Evolutionary conservation across 1,140 invertebrate genomes (phyloP).

Genomic region (Trichonephila clavipes): DNA sequence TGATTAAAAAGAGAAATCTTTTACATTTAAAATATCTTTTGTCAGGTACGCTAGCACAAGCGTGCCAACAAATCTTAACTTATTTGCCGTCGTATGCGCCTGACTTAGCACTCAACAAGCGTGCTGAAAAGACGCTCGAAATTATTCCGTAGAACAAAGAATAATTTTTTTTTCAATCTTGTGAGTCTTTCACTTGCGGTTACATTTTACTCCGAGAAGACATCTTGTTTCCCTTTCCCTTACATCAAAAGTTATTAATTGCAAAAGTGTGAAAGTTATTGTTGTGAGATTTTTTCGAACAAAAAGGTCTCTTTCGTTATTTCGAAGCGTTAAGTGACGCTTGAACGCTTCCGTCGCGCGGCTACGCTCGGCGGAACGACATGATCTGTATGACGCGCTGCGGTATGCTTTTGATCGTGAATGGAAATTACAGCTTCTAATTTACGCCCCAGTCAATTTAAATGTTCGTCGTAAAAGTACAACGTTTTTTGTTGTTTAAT

Average conservation of each 20-base stretch:
- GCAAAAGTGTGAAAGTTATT: conserved; percentile 43
- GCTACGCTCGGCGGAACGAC: neutral
- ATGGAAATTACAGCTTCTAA: conserved; percentile 27
- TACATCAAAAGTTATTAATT: conserved; percentile 57
- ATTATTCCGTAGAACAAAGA: neutral
- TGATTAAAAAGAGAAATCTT: neutral
- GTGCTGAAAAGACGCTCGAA: conserved; percentile 8
- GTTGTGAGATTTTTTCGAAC: conserved; percentile 6
- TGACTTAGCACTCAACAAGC: conserved; percentile 41
- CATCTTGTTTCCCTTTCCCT: conserved; percentile 27
- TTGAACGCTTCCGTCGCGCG: neutral
- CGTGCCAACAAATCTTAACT: conserved; percentile 15
- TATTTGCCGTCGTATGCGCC: neutral
- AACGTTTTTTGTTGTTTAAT: neutral
- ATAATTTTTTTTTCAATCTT: neutral
- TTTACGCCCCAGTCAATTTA: conserved; percentile 10
- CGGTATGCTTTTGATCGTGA: neutral
- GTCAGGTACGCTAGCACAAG: neutral
- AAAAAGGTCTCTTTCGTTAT: conserved; percentile 3
- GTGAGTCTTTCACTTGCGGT: neutral
- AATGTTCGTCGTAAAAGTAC: neutral
- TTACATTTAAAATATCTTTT: conserved; percentile 8
- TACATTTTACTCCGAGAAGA: neutral
- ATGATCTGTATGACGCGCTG: conserved; percentile 27
- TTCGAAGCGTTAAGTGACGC: neutral